Base-by-base conservation (phyloP, 2,888 invertebrate species). In the Sipha maydis region DNA sequence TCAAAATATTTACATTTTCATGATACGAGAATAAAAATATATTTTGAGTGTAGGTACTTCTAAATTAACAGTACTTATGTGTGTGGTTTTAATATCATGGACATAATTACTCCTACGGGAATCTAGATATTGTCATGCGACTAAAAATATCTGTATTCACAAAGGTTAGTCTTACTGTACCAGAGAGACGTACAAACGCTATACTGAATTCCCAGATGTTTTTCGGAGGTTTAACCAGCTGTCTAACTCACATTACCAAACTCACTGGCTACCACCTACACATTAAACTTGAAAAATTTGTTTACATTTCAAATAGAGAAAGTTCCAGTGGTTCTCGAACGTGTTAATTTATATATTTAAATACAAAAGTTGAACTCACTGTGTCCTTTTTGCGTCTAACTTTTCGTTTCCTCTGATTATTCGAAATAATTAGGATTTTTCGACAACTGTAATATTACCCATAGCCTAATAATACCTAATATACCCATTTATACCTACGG, bases 81-180 rank as follows among this genome's bases (percentile, higher is more conserved):
- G 21, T 8, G 21, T 38, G 9, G 25, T 61, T 75, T 11, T 38
- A 7, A 41, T 25, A 25, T 1, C 41, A 0, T 38, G n/a, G 73
- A 83, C 73, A 83, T 73, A 56, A 83, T 83, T 83, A 25, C 54
- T 34, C 83, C 34, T 8, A 7, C 17, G 73, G 83, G 83, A 83
- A 54, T 83, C 17, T 14, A 28, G 28, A 25, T 25, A 61, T 61
- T 7, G 48, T 1, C n/a, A 83, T n/a, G 73, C 9, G 5, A 34
- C 83, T 17, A 83, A 84, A 56, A 76, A 77, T 85, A 77, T 78
- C 77, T 77, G 41, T 76, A 77, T 77, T 85, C 76, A 31, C 76
- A 25, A 11, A 7, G 25, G 25, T 76, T 85, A 67, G 61, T 14
- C n/a, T 4, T 77, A 41, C 48, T 85, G 41, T 76, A 61, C 84